phyloP scores from a whole-genome alignment of 2,888 invertebrate genomes.

The Odontocerum albicorne region DNA sequence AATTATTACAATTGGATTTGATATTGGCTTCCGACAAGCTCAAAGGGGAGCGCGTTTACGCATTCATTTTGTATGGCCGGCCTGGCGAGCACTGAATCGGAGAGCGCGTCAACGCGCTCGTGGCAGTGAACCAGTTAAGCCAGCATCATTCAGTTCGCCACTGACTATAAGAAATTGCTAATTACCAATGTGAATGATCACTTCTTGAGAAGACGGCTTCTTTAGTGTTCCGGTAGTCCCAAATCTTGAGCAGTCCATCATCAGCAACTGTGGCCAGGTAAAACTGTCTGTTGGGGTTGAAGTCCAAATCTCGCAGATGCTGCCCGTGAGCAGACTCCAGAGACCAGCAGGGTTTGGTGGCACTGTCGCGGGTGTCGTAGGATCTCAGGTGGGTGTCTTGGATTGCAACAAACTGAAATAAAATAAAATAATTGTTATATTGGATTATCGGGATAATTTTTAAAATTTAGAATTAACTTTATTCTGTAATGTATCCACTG shows the following conservation, averaged over 20 bases:
- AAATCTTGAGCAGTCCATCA: slow-evolving; percentile 92
- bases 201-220: slow-evolving; percentile 78
- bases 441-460: slow-evolving; percentile 1
- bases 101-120: too few species aligned
- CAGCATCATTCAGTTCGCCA: too few species aligned
- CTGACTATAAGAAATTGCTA: too few species aligned
- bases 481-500: too few species aligned
- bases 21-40: too few species aligned
- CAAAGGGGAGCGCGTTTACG: too few species aligned
- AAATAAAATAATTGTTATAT: too few species aligned
- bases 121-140: too few species aligned
- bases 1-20: too few species aligned
- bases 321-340: slow-evolving; percentile 89
- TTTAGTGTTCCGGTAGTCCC: slow-evolving; percentile 87
- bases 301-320: slow-evolving; percentile 88
- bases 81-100: too few species aligned
- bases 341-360: slow-evolving; percentile 74
- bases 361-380: slow-evolving; percentile 80
- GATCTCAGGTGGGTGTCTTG: slow-evolving; percentile 85
- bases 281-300: slow-evolving; percentile 97
- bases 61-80: too few species aligned
- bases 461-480: not conserved
- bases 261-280: slow-evolving; percentile 93
- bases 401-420: slow-evolving; percentile 73
- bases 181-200: slow-evolving; percentile 87